Evolutionary conservation across 2,797 vertebrate species (phyloP).

Genomic region (Taenioides sp.): DNA sequence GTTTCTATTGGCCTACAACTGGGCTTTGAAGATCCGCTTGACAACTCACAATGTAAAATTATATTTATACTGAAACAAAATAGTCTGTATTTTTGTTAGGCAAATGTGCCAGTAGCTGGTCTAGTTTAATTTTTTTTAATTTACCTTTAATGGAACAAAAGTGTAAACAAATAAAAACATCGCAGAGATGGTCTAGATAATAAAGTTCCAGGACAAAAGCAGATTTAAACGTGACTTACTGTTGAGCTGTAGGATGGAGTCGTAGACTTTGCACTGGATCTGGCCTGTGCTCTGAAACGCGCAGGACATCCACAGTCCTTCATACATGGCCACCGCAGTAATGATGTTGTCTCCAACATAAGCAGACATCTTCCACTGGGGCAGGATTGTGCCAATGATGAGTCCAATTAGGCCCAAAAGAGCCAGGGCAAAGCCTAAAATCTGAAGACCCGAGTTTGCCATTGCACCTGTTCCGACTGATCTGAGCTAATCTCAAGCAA

Average conservation of each 20-base stretch:
- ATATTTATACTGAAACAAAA: background rate
- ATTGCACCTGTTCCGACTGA: constrained; percentile 57
- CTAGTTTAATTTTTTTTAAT: no score
- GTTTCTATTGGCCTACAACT: no score
- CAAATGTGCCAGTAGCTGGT: no score
- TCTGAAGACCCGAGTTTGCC: constrained; percentile 86
- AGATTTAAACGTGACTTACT: constrained; percentile 69
- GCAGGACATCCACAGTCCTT: constrained; percentile 91
- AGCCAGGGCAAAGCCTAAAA: constrained; percentile 83
- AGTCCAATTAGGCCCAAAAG: constrained; percentile 82
- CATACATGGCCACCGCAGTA: constrained; percentile 86
- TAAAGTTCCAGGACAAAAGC: background rate
- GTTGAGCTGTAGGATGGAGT: constrained; percentile 84
- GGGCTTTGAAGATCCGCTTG: background rate
- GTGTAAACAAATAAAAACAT: background rate
- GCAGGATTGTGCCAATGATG: constrained; percentile 84
- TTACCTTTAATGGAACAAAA: no score
- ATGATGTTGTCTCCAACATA: constrained; percentile 88
- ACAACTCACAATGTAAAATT: background rate
- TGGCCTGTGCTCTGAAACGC: constrained; percentile 88
- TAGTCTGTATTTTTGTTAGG: no score
- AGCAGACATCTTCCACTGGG: constrained; percentile 90
- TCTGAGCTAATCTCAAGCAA: constrained; percentile 9
- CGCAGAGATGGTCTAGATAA: background rate
- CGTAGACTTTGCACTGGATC: constrained; percentile 87